Evolutionary conservation across 2,113 vertebrate genomes (phyloP).

Genomic region (Nettapus auritus): DNA sequence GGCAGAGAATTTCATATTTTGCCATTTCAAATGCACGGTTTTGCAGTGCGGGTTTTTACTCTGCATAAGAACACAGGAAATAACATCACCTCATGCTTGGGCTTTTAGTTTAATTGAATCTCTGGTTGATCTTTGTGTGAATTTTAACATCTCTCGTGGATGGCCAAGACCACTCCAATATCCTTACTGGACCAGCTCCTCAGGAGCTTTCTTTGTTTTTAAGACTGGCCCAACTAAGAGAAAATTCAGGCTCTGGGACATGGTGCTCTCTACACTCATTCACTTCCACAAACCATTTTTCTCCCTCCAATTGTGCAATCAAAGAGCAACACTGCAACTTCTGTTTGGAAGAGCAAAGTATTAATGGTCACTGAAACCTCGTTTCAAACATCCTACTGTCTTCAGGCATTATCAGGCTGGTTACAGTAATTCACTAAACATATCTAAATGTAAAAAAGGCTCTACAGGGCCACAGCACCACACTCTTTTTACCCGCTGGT

Average conservation of each 20-base stretch:
- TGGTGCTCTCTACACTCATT: neutral
- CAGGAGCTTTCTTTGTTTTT: slow-evolving; percentile 57
- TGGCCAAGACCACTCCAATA: slow-evolving; percentile 40
- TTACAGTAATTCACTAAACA: neutral
- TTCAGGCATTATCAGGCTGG: neutral
- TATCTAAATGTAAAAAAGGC: neutral
- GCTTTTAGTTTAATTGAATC: slow-evolving; percentile 22
- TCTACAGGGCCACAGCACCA: neutral
- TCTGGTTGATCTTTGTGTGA: slow-evolving; percentile 20
- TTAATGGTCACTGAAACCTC: neutral
- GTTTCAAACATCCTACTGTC: neutral
- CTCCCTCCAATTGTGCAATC: neutral
- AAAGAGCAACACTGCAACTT: neutral
- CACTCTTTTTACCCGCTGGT: neutral
- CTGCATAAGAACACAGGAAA: slow-evolving; percentile 10
- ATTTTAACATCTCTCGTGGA: neutral
- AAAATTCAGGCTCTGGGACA: slow-evolving; percentile 5
- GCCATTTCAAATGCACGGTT: neutral
- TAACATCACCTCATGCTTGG: slow-evolving; percentile 38
- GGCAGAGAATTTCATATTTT: neutral
- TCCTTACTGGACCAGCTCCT: slow-evolving; percentile 39
- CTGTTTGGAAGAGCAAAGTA: neutral
- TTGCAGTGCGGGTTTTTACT: neutral
- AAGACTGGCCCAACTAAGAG: slow-evolving; percentile 9
- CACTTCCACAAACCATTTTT: slow-evolving; percentile 24